Percentiles rank a stretch among this genome's conserved stretches.
Evolutionary conservation across 1,140 invertebrate genomes (phyloP).

Genomic region (Phymastichus coffea): DNA sequence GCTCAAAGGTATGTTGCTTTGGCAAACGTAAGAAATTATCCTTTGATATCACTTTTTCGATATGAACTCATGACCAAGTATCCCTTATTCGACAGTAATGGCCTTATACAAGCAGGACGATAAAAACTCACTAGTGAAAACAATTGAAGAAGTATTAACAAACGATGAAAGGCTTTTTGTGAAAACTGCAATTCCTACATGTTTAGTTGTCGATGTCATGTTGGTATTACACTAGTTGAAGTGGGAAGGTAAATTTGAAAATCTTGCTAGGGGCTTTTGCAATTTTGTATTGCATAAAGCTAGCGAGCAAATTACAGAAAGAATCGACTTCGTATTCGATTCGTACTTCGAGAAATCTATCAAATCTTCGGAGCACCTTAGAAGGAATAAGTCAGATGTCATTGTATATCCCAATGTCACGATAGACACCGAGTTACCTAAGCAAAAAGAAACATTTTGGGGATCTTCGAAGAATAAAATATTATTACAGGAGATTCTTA

Average conservation of each 20-base stretch:
- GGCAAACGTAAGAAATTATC: background rate
- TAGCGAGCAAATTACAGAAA: background rate
- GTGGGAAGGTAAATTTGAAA: background rate
- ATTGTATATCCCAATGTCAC: background rate
- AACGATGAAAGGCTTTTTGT: background rate
- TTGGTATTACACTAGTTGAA: background rate
- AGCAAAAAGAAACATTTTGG: conserved; percentile 4
- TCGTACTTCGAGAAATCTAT: conserved; percentile 3
- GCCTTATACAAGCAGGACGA: conserved; percentile 1
- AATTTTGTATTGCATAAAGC: background rate
- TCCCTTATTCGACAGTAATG: background rate
- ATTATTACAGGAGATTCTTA: background rate
- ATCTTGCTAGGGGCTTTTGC: background rate
- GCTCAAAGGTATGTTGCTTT: conserved; percentile 1
- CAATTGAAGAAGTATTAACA: background rate
- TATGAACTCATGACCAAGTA: background rate
- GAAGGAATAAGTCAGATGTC: background rate
- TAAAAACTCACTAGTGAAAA: background rate
- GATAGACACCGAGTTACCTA: background rate
- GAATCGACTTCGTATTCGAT: conserved; percentile 24
- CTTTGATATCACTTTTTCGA: background rate
- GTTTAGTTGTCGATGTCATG: background rate
- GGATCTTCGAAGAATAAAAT: background rate
- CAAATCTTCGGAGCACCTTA: conserved; percentile 7
- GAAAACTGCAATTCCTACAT: background rate